These are phyloP conservation scores for Agriopis marginaria DNA, from an alignment of 2,888 invertebrate genomes.

Conservation along the genomic window DNA sequence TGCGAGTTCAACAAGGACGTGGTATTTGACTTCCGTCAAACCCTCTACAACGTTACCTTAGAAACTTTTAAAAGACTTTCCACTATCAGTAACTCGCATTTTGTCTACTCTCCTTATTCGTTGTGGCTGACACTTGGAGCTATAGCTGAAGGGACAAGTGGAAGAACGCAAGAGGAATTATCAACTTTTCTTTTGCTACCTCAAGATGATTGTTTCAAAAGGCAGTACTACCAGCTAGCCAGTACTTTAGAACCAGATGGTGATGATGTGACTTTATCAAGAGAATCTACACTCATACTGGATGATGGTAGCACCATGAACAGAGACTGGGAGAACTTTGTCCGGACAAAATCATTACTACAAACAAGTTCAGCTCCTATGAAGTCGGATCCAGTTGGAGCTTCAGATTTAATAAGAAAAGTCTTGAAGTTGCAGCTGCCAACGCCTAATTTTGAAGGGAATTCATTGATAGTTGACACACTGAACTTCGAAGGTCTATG, in stretches of 20 bases:
- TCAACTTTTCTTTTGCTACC: constrained; percentile 44
- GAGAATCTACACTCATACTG: constrained; percentile 39
- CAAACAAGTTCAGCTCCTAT: constrained; percentile 38
- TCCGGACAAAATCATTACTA: constrained; percentile 32
- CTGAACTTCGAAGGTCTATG: constrained; percentile 43
- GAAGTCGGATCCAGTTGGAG: constrained; percentile 33
- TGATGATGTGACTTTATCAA: constrained; percentile 39
- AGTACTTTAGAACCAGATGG: constrained; percentile 32
- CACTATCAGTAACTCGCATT: constrained; percentile 30
- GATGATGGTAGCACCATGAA: constrained; percentile 40
- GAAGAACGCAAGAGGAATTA: constrained; percentile 38
- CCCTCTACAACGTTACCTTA: constrained; percentile 31
- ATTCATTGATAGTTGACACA: constrained; percentile 43
- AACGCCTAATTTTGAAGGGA: constrained; percentile 39
- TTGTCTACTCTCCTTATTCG: constrained; percentile 45
- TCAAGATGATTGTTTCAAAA: constrained; percentile 40
- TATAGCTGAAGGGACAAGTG: constrained; percentile 47
- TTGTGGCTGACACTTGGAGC: constrained; percentile 47
- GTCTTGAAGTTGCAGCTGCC: constrained; percentile 19
- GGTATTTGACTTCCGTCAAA: constrained; percentile 18
- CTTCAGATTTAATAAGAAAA: constrained; percentile 33
- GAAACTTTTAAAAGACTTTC: constrained; percentile 30
- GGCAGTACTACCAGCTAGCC: constrained; percentile 46
- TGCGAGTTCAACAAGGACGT: constrained; percentile 37
- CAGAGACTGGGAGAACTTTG: constrained; percentile 40